Percentiles rank a stretch among this genome's conserved stretches.
Conservation (phyloP, 2,797 vertebrate species). For the Gastrophryne carolinensis region DNA sequence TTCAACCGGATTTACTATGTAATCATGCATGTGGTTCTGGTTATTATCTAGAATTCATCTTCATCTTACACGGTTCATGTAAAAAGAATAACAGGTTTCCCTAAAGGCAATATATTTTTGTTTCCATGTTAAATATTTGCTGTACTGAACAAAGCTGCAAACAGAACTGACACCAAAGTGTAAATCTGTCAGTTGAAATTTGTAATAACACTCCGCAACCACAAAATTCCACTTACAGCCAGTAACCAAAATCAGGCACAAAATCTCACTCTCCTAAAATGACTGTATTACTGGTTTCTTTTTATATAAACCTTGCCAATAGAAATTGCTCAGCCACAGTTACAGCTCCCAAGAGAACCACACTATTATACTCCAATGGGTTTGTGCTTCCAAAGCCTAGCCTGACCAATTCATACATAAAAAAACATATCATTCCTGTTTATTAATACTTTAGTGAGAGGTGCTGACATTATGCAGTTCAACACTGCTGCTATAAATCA, state of each 20-base stretch:
- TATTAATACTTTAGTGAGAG: conserved; percentile 78
- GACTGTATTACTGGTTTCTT: conserved; percentile 58
- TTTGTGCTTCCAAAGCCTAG: conserved; percentile 73
- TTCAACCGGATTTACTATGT: too few relatives aligned
- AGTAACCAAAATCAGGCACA: conserved; percentile 54
- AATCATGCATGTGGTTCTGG: too few relatives aligned
- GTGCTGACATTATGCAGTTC: conserved; percentile 80
- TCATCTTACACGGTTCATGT: too few relatives aligned
- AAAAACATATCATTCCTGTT: conserved; percentile 77
- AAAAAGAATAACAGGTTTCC: too few relatives aligned
- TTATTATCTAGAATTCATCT: too few relatives aligned
- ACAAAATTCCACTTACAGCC: conserved; percentile 55
- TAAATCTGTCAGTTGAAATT: conserved; percentile 36
- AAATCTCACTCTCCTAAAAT: conserved; percentile 33
- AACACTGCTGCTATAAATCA: conserved; percentile 76
- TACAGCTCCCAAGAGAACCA: conserved; percentile 66
- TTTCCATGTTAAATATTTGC: background rate
- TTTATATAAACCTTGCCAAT: conserved; percentile 63
- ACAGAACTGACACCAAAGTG: too few relatives aligned
- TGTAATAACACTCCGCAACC: conserved; percentile 55
- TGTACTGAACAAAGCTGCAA: background rate
- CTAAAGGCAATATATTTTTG: too few relatives aligned
- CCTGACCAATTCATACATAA: conserved; percentile 77
- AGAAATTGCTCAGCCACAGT: conserved; percentile 64
- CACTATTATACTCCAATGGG: conserved; percentile 73